Percentiles rank a stretch among this genome's conserved stretches.
phyloP scores from a whole-genome alignment of 2,888 invertebrate genomes.

The Acanthococcus lagerstroemiae region DNA sequence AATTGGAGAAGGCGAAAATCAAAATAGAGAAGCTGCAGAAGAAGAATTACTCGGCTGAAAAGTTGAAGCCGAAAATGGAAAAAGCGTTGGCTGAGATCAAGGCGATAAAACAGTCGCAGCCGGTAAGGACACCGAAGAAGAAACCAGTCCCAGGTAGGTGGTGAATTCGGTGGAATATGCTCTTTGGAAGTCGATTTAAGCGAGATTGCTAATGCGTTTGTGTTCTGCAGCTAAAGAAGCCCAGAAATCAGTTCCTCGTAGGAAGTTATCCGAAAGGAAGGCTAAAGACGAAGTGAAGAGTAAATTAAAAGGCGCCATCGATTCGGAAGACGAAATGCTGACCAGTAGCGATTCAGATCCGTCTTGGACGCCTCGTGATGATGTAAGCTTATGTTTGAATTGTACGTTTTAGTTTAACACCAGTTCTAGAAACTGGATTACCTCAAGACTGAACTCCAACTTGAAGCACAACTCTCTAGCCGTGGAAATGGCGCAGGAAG shows the following conservation, averaged over 20 bases:
- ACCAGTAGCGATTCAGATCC: slow-evolving; percentile 27
- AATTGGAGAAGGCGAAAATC: slow-evolving; percentile 5
- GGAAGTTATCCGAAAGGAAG: slow-evolving; percentile 26
- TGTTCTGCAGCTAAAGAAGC: background rate
- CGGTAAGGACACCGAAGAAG: background rate
- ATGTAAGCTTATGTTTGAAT: no score
- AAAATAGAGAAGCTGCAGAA: slow-evolving; percentile 15
- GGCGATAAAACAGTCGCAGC: slow-evolving; percentile 4
- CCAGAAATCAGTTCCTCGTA: background rate
- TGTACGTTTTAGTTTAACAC: no score
- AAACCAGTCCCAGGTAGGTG: background rate
- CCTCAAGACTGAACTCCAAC: no score
- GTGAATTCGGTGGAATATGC: background rate
- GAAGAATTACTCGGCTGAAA: slow-evolving; percentile 13
- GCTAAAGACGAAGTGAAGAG: slow-evolving; percentile 14
- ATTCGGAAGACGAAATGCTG: slow-evolving; percentile 20
- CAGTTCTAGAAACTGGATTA: no score
- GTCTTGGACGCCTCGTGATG: slow-evolving; percentile 18
- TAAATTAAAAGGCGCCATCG: slow-evolving; percentile 7
- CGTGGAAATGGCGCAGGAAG: no score
- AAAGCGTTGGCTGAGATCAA: slow-evolving; percentile 16
- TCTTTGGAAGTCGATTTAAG: background rate
- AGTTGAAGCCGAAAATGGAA: slow-evolving; percentile 15
- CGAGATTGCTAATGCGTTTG: background rate
- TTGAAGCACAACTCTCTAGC: no score